Evolutionary conservation across 2,113 vertebrate genomes (phyloP).

Genomic region (Cavia aperea): DNA sequence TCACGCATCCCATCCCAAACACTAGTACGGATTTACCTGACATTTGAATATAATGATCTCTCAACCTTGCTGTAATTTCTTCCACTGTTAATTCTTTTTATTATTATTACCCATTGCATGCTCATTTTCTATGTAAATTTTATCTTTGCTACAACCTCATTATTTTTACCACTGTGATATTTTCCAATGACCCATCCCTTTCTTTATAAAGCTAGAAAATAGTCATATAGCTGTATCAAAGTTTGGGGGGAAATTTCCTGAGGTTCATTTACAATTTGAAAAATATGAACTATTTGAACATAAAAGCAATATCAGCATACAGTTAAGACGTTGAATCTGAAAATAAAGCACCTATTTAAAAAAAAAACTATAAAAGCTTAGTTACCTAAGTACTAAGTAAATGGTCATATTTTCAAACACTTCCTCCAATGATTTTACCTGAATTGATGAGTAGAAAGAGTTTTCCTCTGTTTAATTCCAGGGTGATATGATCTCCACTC

Average conservation of each 20-base stretch:
- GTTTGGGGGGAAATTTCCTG: background rate
- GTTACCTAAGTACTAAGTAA: background rate
- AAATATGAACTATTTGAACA: background rate
- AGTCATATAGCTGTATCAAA: background rate
- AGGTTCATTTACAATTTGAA: background rate
- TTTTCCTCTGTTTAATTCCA: conserved; percentile 84
- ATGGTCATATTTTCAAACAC: background rate
- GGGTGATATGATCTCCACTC: conserved; percentile 77
- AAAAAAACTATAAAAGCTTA: background rate
- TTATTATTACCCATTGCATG: conserved; percentile 32
- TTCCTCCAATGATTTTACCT: conserved; percentile 74
- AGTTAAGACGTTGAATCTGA: background rate
- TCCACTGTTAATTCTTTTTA: conserved; percentile 49
- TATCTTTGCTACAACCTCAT: conserved; percentile 56
- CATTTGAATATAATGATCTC: background rate
- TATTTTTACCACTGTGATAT: conserved; percentile 53
- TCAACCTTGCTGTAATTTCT: conserved; percentile 30
- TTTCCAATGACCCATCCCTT: conserved; percentile 53
- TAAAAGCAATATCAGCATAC: background rate
- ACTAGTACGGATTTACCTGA: background rate
- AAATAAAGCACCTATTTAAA: background rate
- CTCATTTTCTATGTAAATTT: conserved; percentile 56
- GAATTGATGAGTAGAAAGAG: conserved; percentile 81
- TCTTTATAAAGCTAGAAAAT: conserved; percentile 27
- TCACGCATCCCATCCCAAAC: background rate